Conservation (phyloP, 2,797 vertebrate species). For the Chloroceryle amazona region DNA sequence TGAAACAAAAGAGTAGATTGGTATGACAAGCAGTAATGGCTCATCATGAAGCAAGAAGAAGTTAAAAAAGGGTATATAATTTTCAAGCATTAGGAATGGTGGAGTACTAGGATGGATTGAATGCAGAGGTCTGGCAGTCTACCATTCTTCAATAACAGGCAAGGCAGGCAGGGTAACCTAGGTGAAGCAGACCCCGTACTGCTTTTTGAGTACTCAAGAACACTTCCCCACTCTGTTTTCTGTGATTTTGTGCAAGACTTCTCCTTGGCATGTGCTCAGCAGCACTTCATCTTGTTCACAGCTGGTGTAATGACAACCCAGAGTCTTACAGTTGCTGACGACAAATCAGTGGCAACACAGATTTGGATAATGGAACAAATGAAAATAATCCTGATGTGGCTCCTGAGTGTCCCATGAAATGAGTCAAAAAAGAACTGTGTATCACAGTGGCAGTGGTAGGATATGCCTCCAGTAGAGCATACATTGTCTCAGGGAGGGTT, state of each 20-base stretch:
- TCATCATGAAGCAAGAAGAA: background rate
- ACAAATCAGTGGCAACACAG: background rate
- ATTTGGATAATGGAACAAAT: background rate
- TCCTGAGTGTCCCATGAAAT: background rate
- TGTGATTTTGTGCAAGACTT: background rate
- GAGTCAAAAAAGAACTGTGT: background rate
- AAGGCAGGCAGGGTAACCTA: background rate
- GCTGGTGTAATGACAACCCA: background rate
- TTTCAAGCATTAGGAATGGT: background rate
- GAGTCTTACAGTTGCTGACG: background rate
- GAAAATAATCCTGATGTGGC: background rate
- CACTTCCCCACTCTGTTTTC: background rate
- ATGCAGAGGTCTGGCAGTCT: background rate
- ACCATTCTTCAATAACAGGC: background rate
- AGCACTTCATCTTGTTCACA: background rate
- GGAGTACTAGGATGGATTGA: background rate
- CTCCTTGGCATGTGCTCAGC: background rate
- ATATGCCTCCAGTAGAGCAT: rapidly evolving
- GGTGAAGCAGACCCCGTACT: background rate
- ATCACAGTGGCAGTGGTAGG: background rate
- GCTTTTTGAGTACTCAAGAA: background rate
- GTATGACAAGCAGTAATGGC: background rate
- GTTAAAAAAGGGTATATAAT: background rate
- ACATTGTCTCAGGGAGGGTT: background rate
- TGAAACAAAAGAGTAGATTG: background rate